Conservation (phyloP, 2,113 vertebrate genomes). For the Lepisosteus osseus region DNA sequence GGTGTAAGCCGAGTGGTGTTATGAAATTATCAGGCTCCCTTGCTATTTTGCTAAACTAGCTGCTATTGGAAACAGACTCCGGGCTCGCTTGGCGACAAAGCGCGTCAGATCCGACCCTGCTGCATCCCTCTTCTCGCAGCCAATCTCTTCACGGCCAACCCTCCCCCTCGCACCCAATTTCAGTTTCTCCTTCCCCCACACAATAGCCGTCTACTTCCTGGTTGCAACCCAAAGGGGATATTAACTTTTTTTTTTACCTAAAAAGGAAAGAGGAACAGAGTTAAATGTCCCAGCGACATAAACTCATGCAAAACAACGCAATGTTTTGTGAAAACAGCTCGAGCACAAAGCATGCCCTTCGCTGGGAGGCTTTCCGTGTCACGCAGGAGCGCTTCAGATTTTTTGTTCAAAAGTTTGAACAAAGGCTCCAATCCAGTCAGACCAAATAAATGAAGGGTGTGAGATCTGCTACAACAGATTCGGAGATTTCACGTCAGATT, state of each 20-base stretch:
- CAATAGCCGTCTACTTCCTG: neutral
- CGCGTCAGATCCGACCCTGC: too few species aligned
- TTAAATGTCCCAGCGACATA: neutral
- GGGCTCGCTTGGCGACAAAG: too few species aligned
- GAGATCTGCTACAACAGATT: too few species aligned
- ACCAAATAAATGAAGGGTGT: neutral
- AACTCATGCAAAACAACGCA: neutral
- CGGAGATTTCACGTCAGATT: too few species aligned
- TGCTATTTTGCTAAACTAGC: too few species aligned
- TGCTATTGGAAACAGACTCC: too few species aligned
- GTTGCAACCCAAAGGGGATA: neutral
- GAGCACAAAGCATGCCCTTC: too few species aligned
- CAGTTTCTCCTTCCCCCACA: neutral
- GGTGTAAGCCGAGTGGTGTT: too few species aligned
- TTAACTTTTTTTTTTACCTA: constrained; percentile 2
- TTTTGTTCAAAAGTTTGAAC: neutral
- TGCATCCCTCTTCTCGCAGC: neutral
- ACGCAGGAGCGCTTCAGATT: too few species aligned
- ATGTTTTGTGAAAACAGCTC: neutral
- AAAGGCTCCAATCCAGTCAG: neutral
- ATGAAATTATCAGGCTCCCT: too few species aligned
- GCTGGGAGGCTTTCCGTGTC: too few species aligned
- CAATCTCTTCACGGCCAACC: neutral
- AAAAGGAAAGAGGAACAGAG: neutral
- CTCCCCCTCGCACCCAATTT: constrained; percentile 1